A percentile compares a stretch with the other conserved stretches of the same genome.
Evolutionary conservation across 2,888 invertebrate species (phyloP).

Genomic region (Subacronicta megacephala): DNA sequence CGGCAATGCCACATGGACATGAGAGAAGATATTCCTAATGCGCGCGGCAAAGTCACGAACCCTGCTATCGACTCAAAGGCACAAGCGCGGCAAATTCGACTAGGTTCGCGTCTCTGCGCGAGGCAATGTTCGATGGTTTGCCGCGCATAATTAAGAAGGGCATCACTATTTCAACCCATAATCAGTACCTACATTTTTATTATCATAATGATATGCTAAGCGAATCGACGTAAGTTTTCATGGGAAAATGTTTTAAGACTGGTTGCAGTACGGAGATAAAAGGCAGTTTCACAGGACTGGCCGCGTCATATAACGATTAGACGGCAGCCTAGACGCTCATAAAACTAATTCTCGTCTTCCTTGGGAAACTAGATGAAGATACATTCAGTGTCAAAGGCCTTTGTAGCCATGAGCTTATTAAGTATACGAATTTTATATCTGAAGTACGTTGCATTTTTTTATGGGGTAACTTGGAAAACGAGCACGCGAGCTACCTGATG

Average conservation of each 20-base stretch:
- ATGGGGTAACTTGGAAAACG: too few relatives aligned
- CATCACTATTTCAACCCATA: background rate
- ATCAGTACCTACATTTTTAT: slow-evolving; percentile 27
- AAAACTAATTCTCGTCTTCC: slow-evolving; percentile 51
- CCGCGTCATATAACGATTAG: slow-evolving; percentile 50
- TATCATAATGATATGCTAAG: slow-evolving; percentile 23
- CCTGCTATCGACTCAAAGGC: too few relatives aligned
- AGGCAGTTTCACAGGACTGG: slow-evolving; percentile 50
- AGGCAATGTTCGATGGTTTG: background rate
- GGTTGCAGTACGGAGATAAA: slow-evolving; percentile 30
- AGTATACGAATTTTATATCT: too few relatives aligned
- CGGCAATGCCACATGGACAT: too few relatives aligned
- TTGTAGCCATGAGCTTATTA: background rate
- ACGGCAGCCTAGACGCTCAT: slow-evolving; percentile 28
- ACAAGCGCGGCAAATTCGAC: too few relatives aligned
- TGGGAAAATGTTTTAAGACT: slow-evolving; percentile 51
- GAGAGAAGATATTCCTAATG: too few relatives aligned
- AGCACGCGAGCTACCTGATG: too few relatives aligned
- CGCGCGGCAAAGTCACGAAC: too few relatives aligned
- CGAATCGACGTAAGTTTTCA: slow-evolving; percentile 22
- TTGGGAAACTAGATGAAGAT: slow-evolving; percentile 38
- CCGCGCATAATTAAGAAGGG: background rate
- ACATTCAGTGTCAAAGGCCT: slow-evolving; percentile 16
- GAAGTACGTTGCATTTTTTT: too few relatives aligned
- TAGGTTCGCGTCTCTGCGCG: too few relatives aligned